A percentile compares a stretch with the other conserved stretches of the same genome.
phyloP scores from a whole-genome alignment of 1,140 invertebrate species.

The Caenorhabditis tropicalis region DNA sequence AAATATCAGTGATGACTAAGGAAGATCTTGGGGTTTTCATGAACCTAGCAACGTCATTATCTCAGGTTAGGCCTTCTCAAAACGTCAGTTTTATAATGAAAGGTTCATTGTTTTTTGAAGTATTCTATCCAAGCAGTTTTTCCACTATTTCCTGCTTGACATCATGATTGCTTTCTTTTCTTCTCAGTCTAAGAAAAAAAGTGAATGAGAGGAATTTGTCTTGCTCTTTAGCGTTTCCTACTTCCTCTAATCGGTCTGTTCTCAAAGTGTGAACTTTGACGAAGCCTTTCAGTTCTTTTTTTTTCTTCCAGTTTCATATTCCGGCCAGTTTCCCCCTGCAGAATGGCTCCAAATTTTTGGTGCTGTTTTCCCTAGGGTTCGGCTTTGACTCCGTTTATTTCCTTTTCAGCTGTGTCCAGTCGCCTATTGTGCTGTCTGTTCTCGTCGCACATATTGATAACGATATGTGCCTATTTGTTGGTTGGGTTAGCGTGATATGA shows the following conservation, averaged over 20 bases:
- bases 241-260: not conserved
- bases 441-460: not conserved
- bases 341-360: too few species aligned
- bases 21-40: too few species aligned
- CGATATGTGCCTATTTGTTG: not conserved
- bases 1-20: too few species aligned
- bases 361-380: conserved; percentile 3
- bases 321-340: too few species aligned
- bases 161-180: conserved; percentile 25
- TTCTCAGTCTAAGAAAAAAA: not conserved
- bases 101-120: too few species aligned
- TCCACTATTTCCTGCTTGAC: conserved; percentile 5
- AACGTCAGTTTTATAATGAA: too few species aligned
- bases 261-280: not conserved
- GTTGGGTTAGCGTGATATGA: not conserved
- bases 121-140: not conserved
- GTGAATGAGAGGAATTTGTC: not conserved
- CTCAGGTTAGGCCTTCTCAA: too few species aligned
- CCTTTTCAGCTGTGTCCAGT: conserved; percentile 9
- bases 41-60: too few species aligned
- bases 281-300: conserved; percentile 16
- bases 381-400: not conserved
- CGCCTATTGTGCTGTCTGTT: conserved; percentile 13
- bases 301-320: not conserved
- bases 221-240: not conserved